A percentile compares a stretch with the other conserved stretches of the same genome.
phyloP scores from a whole-genome alignment of 2,888 invertebrate genomes.

The Syrphus vitripennis region DNA sequence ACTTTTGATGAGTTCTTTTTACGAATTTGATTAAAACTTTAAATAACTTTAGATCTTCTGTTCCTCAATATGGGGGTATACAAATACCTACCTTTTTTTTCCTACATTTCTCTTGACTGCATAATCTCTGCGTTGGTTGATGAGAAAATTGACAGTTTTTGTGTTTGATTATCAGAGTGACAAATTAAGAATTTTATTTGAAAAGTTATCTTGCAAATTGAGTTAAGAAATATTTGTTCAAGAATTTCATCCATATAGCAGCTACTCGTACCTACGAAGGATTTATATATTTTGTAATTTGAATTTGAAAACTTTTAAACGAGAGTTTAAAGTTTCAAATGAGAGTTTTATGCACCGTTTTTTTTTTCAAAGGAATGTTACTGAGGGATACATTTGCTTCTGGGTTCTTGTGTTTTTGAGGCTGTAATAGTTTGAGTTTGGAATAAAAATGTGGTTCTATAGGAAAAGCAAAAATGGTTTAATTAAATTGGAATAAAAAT shows the following conservation, averaged over 20 bases:
- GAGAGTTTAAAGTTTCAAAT: background rate
- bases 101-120: background rate
- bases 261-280: background rate
- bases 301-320: background rate
- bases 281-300: background rate
- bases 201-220: background rate
- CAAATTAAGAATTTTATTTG: constrained; percentile 9
- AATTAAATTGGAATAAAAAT: too few species aligned
- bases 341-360: too few species aligned
- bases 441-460: too few species aligned
- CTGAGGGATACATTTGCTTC: too few species aligned
- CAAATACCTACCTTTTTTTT: background rate
- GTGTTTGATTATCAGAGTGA: background rate
- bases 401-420: too few species aligned
- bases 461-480: too few species aligned
- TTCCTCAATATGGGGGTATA: background rate
- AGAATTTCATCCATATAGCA: background rate
- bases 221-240: background rate
- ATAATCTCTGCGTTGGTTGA: constrained; percentile 4
- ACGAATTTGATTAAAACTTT: constrained; percentile 7
- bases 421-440: too few species aligned
- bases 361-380: background rate
- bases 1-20: constrained; percentile 13
- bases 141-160: constrained; percentile 13
- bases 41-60: background rate